Evolutionary conservation across 2,888 invertebrate species (phyloP).

Genomic region (Ypsolopha scabrella): DNA sequence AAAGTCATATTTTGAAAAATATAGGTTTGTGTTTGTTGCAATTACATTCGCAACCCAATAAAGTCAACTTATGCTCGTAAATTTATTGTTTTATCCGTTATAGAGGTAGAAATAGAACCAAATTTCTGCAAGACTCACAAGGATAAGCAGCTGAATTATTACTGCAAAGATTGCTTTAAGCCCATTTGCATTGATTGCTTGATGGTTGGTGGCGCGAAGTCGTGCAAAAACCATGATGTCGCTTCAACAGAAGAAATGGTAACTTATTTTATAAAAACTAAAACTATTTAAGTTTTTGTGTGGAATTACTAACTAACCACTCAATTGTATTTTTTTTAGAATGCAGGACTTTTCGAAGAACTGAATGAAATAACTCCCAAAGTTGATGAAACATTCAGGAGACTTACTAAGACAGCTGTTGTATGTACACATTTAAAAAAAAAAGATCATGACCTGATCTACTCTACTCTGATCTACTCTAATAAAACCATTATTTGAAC

Average conservation of each 20-base stretch:
- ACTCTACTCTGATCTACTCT: too few relatives aligned
- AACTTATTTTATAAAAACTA: too few relatives aligned
- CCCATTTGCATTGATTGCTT: slow-evolving; percentile 55
- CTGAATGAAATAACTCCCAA: slow-evolving; percentile 35
- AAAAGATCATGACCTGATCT: too few relatives aligned
- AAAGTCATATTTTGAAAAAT: slow-evolving; percentile 41
- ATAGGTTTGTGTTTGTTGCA: slow-evolving; percentile 40
- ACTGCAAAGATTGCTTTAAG: slow-evolving; percentile 48
- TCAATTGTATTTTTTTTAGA: too few relatives aligned
- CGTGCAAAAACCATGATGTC: slow-evolving; percentile 52
- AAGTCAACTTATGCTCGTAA: slow-evolving; percentile 1
- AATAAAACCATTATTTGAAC: too few relatives aligned
- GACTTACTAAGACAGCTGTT: slow-evolving; percentile 55
- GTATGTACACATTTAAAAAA: too few relatives aligned
- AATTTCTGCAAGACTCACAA: slow-evolving; percentile 37
- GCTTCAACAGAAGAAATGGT: slow-evolving; percentile 48
- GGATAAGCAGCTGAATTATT: slow-evolving; percentile 45
- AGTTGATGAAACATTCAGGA: slow-evolving; percentile 47
- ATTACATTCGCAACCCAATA: too few relatives aligned
- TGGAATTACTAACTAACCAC: too few relatives aligned
- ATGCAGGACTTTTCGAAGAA: slow-evolving; percentile 35
- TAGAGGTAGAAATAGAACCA: slow-evolving; percentile 21
- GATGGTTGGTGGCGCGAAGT: slow-evolving; percentile 50
- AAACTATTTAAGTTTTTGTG: too few relatives aligned
- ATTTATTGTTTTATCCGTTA: slow-evolving; percentile 8